These are phyloP conservation scores for silkworm (Bombyx mori) DNA, from an alignment of 1,140 invertebrate species.

Conservation along the genomic window DNA sequence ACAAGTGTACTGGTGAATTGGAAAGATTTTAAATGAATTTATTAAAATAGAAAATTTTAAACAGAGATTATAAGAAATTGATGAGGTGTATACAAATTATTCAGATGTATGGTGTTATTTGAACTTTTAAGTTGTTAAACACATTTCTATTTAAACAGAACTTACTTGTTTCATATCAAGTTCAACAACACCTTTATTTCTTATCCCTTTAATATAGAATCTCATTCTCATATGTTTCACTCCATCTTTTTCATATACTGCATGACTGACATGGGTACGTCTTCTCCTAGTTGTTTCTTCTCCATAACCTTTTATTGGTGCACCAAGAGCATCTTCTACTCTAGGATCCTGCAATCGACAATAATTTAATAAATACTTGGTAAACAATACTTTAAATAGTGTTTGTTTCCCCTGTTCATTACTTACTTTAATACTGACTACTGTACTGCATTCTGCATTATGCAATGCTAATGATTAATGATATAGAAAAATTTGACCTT, in stretches of 20 bases:
- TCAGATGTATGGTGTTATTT: too few species aligned
- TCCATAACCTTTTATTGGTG: slow-evolving; percentile 90
- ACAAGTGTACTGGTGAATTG: background rate
- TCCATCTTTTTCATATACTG: slow-evolving; percentile 81
- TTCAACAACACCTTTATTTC: slow-evolving; percentile 85
- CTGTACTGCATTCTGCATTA: too few species aligned
- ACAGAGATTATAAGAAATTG: too few species aligned
- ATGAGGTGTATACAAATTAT: too few species aligned
- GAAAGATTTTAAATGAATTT: too few species aligned
- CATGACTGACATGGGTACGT: slow-evolving; percentile 80
- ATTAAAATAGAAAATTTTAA: too few species aligned
- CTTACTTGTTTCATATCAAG: slow-evolving; percentile 88
- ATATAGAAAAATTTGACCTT: too few species aligned
- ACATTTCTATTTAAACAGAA: slow-evolving; percentile 2
- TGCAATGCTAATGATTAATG: too few species aligned
- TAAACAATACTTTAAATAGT: too few species aligned
- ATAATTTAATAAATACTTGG: background rate
- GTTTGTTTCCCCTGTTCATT: too few species aligned
- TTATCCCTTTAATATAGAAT: slow-evolving; percentile 89
- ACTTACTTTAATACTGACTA: too few species aligned
- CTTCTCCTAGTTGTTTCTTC: slow-evolving; percentile 86
- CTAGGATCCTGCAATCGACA: slow-evolving; percentile 72
- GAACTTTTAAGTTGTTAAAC: too few species aligned
- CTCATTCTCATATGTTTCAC: slow-evolving; percentile 86
- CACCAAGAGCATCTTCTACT: slow-evolving; percentile 82